Percentiles rank a stretch among this genome's conserved stretches.
Evolutionary conservation across 1,140 invertebrate genomes (phyloP).

Genomic region (Heliconius congener): DNA sequence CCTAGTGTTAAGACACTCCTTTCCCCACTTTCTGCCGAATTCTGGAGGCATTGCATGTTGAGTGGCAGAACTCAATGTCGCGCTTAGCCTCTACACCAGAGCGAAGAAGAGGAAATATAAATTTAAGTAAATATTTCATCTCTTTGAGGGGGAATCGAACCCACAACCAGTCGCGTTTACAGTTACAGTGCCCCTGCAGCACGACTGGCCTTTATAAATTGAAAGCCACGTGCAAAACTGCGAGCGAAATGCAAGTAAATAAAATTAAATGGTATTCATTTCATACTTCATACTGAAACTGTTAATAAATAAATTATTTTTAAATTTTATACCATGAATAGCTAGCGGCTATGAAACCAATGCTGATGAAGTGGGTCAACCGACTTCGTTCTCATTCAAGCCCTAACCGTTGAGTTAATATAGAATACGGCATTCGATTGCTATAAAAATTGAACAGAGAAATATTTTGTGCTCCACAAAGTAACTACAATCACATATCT

Average conservation of each 20-base stretch:
- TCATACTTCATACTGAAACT: neutral
- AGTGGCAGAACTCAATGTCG: too few species aligned
- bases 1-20: too few species aligned
- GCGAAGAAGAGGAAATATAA: too few species aligned
- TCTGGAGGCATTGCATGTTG: too few species aligned
- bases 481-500: neutral
- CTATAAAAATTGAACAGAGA: neutral
- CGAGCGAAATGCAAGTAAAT: neutral
- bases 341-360: neutral
- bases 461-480: neutral
- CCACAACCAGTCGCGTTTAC: too few species aligned
- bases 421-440: neutral
- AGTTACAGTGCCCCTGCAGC: too few species aligned
- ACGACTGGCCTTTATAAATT: too few species aligned
- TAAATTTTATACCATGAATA: neutral
- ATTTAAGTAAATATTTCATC: too few species aligned
- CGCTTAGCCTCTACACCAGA: too few species aligned
- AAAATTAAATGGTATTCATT: neutral
- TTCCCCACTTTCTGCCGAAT: too few species aligned
- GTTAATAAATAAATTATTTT: neutral
- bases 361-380: constrained; percentile 18
- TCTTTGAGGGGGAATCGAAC: too few species aligned
- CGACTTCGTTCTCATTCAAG: constrained; percentile 13
- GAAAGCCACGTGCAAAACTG: too few species aligned
- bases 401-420: constrained; percentile 1